Evolutionary conservation across 2,888 invertebrate genomes (phyloP), one percentile per base, ranked within the genome.

Genomic region (Sinopyrophorus schimmeli): DNA sequence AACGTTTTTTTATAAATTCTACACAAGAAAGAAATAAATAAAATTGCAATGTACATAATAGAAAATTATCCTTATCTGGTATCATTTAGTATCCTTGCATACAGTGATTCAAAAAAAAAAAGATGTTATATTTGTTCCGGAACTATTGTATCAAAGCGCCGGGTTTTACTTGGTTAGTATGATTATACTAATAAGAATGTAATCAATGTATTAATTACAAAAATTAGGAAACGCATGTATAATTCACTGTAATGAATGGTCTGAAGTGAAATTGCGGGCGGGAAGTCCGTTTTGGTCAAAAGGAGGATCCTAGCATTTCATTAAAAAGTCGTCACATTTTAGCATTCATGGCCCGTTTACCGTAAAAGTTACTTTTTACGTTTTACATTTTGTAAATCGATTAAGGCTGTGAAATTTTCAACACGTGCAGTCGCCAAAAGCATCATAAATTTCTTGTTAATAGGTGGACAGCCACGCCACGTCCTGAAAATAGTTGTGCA

Each of bases 211-310:
- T n/a, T n/a, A n/a, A n/a, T n/a, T n/a, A n/a, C n/a, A n/a, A n/a
- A n/a, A n/a, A n/a, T n/a, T n/a, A n/a, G n/a, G n/a, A n/a, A n/a
- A n/a, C n/a, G n/a, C n/a, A n/a, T n/a, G n/a, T n/a, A n/a, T n/a
- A n/a, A n/a, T n/a, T n/a, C 5, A 9, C 6, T 2, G 3, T 5
- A 15, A 38, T 2, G 26, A 38, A 17, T 26, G 12, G 5, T n/a
- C 1, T 4, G 26, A 7, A 2, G 4, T 38, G 1, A 12, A 7
- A 9, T 7, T 27, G 5, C 26, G 38, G 5, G 38, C 17, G 5
- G 38, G 38, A 38, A 38, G 38, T 38, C n/a, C 10, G 16, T 26
- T 27, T 16, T 38, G 38, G 38, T 24, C 17, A 11, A 15, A 26
- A 26, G 38, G 17, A 9, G 38, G 38, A 4, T 16, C 4, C 3